Percentiles rank a stretch among this genome's conserved stretches.
Evolutionary conservation across 2,113 vertebrate genomes (phyloP).

Genomic region (Leucoraja erinaceus): DNA sequence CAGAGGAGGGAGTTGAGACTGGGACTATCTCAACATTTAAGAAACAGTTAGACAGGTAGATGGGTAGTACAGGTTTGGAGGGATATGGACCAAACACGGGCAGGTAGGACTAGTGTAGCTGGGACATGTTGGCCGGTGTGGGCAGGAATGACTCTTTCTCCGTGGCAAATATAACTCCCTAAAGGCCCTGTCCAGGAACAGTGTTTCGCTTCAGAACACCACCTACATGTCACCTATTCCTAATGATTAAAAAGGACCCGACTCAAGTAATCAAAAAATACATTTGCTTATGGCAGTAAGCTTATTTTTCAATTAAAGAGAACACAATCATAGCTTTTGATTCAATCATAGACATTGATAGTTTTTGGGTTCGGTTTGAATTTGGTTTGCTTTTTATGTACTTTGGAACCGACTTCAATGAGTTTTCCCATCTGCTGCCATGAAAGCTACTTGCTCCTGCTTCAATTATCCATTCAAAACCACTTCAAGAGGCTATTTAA

Average conservation of each 20-base stretch:
- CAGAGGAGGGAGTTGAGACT: no score
- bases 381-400: slow-evolving; percentile 32
- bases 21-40: no score
- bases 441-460: slow-evolving; percentile 34
- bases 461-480: slow-evolving; percentile 37
- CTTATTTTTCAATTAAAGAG: slow-evolving; percentile 35
- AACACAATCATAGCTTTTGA: neutral
- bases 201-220: neutral
- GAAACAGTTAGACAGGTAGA: no score
- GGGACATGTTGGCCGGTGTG: no score
- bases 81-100: no score
- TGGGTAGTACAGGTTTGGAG: no score
- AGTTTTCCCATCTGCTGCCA: slow-evolving; percentile 35
- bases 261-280: neutral
- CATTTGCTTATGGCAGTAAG: slow-evolving; percentile 17
- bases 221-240: neutral
- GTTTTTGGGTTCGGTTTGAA: slow-evolving; percentile 34
- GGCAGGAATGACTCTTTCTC: neutral
- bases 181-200: neutral
- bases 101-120: no score
- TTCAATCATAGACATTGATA: neutral
- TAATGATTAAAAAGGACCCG: neutral
- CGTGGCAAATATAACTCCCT: neutral
- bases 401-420: slow-evolving; percentile 35
- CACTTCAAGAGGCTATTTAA: slow-evolving; percentile 37